Conservation (phyloP, 2,797 vertebrate species). For the Bucorvus abyssinicus region DNA sequence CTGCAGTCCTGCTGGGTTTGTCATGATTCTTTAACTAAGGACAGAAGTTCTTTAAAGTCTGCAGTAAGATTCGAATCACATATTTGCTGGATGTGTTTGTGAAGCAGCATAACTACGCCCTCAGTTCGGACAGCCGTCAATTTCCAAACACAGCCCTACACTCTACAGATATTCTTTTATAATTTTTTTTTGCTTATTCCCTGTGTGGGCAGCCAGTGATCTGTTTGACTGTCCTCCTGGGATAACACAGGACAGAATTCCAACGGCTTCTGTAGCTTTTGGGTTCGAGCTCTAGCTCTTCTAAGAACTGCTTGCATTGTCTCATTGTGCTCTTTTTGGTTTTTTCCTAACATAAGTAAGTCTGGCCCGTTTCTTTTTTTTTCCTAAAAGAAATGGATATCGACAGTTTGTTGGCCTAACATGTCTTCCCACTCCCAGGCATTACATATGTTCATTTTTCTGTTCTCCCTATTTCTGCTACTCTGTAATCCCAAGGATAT, state of each 20-base stretch:
- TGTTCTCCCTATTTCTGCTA: neutral
- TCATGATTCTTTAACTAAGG: neutral
- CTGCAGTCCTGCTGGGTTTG: neutral
- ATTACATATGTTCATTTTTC: neutral
- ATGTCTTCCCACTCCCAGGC: neutral
- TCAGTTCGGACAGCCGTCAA: neutral
- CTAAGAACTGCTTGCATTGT: neutral
- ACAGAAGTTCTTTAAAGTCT: neutral
- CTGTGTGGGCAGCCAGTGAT: fast-evolving
- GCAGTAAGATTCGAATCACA: neutral
- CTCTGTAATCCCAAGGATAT: neutral
- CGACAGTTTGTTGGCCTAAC: neutral
- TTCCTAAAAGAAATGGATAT: neutral
- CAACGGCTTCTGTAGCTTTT: neutral
- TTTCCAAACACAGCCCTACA: neutral
- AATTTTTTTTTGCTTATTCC: neutral
- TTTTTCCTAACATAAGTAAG: neutral
- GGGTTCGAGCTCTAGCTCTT: neutral
- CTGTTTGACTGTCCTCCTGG: neutral
- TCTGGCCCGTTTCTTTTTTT: neutral
- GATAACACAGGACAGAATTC: neutral
- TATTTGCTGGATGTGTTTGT: neutral
- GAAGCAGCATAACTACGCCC: neutral
- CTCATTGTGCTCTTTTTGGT: fast-evolving
- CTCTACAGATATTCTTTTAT: neutral